These are phyloP conservation scores for Drosophila tripunctata DNA, from an alignment of 2,888 invertebrate genomes.

Conservation along the genomic window DNA sequence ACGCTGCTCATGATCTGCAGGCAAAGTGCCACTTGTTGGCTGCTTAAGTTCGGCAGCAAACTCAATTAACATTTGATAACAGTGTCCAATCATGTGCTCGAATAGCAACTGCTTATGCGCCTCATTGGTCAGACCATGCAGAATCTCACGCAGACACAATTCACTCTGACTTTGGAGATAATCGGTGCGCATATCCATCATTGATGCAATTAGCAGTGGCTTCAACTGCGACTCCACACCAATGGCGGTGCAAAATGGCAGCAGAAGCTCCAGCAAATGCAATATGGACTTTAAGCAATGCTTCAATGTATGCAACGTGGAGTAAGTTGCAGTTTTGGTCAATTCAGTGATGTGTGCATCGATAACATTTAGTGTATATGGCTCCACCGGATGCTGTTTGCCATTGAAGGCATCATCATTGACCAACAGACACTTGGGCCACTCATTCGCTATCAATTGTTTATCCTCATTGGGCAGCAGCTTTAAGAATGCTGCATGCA, in stretches of 20 bases:
- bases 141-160: constrained; percentile 86
- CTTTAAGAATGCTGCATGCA: constrained; percentile 82
- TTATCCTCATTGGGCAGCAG: constrained; percentile 83
- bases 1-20: constrained; percentile 52
- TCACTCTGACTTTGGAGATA: constrained; percentile 88
- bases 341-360: constrained; percentile 83
- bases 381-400: constrained; percentile 83
- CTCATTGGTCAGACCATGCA: constrained; percentile 84
- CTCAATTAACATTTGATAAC: constrained; percentile 88
- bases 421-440: constrained; percentile 82
- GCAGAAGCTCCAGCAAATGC: constrained; percentile 78
- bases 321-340: constrained; percentile 79
- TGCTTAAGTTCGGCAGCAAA: constrained; percentile 85
- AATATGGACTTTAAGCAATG: constrained; percentile 83
- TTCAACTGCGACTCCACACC: constrained; percentile 76
- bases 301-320: constrained; percentile 82
- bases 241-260: constrained; percentile 66
- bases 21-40: constrained; percentile 10
- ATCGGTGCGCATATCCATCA: constrained; percentile 91
- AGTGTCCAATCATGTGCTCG: constrained; percentile 87
- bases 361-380: constrained; percentile 83
- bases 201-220: constrained; percentile 86
- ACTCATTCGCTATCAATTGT: constrained; percentile 82
- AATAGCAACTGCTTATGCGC: constrained; percentile 88
- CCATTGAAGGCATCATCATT: constrained; percentile 78